These are phyloP conservation scores for Tyrophagus putrescentiae DNA, from an alignment of 1,140 invertebrate genomes.

Conservation along the genomic window DNA sequence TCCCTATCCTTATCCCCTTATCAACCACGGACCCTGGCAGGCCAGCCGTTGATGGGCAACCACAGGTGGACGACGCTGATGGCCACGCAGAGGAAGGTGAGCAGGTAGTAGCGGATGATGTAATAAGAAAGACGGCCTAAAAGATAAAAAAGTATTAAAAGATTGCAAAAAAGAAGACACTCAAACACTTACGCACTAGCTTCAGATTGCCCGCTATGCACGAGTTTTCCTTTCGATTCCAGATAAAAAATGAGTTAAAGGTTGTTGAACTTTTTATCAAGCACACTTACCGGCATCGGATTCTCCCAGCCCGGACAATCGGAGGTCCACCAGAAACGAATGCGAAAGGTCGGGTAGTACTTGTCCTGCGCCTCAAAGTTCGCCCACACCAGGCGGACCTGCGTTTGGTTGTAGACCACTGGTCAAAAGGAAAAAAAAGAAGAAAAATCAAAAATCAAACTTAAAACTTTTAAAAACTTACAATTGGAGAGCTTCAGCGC, in stretches of 20 bases:
- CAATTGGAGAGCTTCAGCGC: not conserved
- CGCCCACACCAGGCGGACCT: not conserved
- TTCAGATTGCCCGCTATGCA: constrained; percentile 22
- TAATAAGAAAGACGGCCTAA: too few species aligned
- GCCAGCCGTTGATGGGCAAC: constrained; percentile 25
- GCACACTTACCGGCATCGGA: too few species aligned
- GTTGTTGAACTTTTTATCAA: too few species aligned
- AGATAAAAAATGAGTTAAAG: too few species aligned
- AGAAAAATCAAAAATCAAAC: too few species aligned
- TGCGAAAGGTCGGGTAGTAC: not conserved
- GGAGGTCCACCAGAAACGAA: not conserved
- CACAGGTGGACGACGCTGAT: constrained; percentile 25
- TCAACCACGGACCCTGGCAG: constrained; percentile 20
- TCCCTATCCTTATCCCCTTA: not conserved
- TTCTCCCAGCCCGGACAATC: too few species aligned
- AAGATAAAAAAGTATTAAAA: too few species aligned
- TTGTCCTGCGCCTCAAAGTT: not conserved
- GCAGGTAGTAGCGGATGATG: constrained; percentile 25
- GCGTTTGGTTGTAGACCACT: too few species aligned
- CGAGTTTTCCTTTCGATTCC: constrained; percentile 22
- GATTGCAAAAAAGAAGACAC: too few species aligned
- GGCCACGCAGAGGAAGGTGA: constrained; percentile 24
- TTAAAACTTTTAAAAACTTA: too few species aligned
- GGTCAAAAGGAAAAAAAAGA: not conserved
- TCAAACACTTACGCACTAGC: constrained; percentile 21